A percentile compares a stretch with the other conserved stretches of the same genome.
Evolutionary conservation across 2,888 invertebrate species (phyloP).

Genomic region (Chromoteleia sp.): DNA sequence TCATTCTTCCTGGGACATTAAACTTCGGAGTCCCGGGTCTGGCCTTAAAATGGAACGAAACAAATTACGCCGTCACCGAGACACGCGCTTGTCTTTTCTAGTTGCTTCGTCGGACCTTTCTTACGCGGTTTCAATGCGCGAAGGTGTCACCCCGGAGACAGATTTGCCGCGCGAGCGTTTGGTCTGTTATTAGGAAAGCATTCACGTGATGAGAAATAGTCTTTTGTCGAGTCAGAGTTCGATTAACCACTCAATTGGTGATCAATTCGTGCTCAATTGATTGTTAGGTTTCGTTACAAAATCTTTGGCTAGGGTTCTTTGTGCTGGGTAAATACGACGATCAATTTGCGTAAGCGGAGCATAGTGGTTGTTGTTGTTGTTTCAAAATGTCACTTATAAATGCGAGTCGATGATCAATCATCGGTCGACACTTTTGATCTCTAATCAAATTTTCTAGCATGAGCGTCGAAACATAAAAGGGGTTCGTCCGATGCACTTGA

Average conservation of each 20-base stretch:
- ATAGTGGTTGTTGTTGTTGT: slow-evolving; percentile 16
- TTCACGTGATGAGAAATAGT: slow-evolving; percentile 47
- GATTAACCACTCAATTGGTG: slow-evolving; percentile 27
- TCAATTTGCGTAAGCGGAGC: slow-evolving; percentile 30
- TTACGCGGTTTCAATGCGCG: slow-evolving; percentile 28
- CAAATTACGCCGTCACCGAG: slow-evolving; percentile 74
- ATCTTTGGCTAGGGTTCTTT: neutral
- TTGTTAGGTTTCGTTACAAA: slow-evolving; percentile 16
- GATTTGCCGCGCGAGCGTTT: slow-evolving; percentile 26
- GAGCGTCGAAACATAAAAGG: neutral
- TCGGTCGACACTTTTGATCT: slow-evolving; percentile 6
- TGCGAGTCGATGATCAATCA: slow-evolving; percentile 14
- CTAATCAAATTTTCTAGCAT: neutral
- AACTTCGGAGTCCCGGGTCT: slow-evolving; percentile 35
- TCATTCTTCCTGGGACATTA: slow-evolving; percentile 64
- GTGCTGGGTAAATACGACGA: slow-evolving; percentile 7
- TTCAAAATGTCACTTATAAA: slow-evolving; percentile 6
- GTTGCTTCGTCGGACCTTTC: slow-evolving; percentile 38
- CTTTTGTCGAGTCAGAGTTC: slow-evolving; percentile 20
- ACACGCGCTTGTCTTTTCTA: slow-evolving; percentile 69
- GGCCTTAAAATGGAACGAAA: slow-evolving; percentile 74
- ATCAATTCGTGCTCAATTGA: slow-evolving; percentile 37
- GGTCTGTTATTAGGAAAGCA: slow-evolving; percentile 29
- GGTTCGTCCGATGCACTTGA: neutral
- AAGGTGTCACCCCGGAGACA: slow-evolving; percentile 28